These are phyloP conservation scores for Pitta sordida DNA, from an alignment of 2,113 vertebrate genomes.

Conservation along the genomic window DNA sequence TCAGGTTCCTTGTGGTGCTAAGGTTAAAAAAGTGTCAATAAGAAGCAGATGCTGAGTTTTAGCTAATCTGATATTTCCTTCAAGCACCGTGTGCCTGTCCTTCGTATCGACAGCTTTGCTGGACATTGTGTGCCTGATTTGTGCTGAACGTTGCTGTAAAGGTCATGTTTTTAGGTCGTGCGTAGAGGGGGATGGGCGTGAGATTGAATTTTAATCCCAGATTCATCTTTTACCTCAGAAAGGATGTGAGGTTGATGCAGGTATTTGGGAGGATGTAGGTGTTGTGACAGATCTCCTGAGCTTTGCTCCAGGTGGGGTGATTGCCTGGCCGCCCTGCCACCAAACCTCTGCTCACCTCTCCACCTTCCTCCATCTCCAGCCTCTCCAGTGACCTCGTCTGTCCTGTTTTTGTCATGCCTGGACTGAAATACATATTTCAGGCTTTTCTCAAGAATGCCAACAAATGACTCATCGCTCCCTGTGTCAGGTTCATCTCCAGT, in stretches of 20 bases:
- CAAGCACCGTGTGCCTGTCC: accelerated
- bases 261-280: background rate
- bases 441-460: background rate
- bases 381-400: background rate
- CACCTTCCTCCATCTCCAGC: background rate
- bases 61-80: background rate
- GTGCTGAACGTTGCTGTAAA: background rate
- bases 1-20: accelerated
- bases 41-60: accelerated
- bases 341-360: background rate
- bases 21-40: background rate
- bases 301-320: background rate
- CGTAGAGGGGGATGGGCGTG: background rate
- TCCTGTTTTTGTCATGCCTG: background rate
- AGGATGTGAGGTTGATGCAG: background rate
- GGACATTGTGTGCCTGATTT: accelerated
- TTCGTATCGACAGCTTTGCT: background rate
- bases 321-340: background rate
- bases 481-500: background rate
- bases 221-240: background rate
- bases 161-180: background rate
- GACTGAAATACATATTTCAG: background rate
- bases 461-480: background rate
- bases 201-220: background rate
- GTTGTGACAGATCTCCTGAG: background rate